A percentile compares a stretch with the other conserved stretches of the same genome.
phyloP scores from a whole-genome alignment of 2,797 vertebrate genomes.

The Pseudocheirus occidentalis region DNA sequence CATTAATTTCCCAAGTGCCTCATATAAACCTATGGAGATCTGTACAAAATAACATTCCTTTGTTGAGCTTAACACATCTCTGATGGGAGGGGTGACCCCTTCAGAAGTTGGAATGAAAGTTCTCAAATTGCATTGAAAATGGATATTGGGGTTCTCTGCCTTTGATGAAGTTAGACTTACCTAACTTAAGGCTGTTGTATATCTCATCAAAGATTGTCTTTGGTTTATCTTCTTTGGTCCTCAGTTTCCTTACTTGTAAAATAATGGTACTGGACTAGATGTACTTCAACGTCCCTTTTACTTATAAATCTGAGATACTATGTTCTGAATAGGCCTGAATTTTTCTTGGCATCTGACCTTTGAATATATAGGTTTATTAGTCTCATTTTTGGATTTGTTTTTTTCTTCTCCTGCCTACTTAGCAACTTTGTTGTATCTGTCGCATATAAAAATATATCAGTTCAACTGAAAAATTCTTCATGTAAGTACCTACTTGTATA shows the following conservation, averaged over 20 bases:
- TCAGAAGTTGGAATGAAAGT: not conserved
- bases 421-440: not conserved
- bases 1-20: not conserved
- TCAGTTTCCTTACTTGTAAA: not conserved
- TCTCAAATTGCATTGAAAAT: not conserved
- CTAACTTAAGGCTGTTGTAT: not conserved
- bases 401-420: not conserved
- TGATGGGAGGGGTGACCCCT: not conserved
- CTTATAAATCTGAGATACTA: not conserved
- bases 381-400: not conserved
- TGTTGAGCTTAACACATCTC: not conserved
- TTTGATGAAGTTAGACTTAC: not conserved
- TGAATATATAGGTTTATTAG: not conserved
- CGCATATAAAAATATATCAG: not conserved
- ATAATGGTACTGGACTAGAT: not conserved
- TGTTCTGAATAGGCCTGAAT: not conserved
- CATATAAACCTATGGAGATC: too few relatives aligned
- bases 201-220: not conserved
- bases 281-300: not conserved
- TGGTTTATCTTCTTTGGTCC: not conserved
- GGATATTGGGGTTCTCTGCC: not conserved
- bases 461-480: not conserved
- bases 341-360: not conserved
- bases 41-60: not conserved
- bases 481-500: not conserved